Base-by-base conservation (phyloP, 2,888 invertebrate genomes). In the Lobophora halterata region DNA sequence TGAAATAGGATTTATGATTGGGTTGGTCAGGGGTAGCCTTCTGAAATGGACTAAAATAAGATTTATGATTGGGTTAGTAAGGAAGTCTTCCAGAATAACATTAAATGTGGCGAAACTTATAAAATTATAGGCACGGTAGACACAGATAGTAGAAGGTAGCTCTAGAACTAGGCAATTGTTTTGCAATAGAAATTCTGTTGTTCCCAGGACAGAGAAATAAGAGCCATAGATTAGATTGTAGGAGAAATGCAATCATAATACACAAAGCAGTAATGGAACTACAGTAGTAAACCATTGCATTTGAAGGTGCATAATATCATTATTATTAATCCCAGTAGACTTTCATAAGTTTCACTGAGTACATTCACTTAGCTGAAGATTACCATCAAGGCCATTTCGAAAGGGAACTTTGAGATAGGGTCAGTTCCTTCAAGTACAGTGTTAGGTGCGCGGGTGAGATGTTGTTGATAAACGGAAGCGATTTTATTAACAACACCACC, bases 301-400 rank as follows among this genome's bases (percentile, higher is more conserved):
- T 58, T 56, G 52, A 52, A 44, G 42, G 46, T 52, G 58, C 55
- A 58, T 60, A 63, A 63, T 50, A 58, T 61, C 64, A 65, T 63
- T 55, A 62, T 60, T 55, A 58, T 19, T 31, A 23, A 30, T 38
- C 52, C 53, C 36, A 53, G 50, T 23, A 48, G 45, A 68, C 77
- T 79, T 78, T 76, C 78, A 65, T 75, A 71, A 71, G 63, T 74
- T 78, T 71, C 73, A 68, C 72, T 65, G 56, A n/a, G 54, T 68
- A 71, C 77, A 77, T 79, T 80, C 76, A 79, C 79, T 76, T 68
- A 72, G 60, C 61, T 58, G 71, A 71, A 70, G 77, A 79, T 79
- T 78, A 70, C 61, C 73, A 79, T 79, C 79, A 65, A 67, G 73
- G 71, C 71, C 75, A 69, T 63, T 73, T 68, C 61, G 75, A 76